Percentiles rank a stretch among this genome's conserved stretches.
phyloP scores from a whole-genome alignment of 2,888 invertebrate species.

The Rotaria socialis region DNA sequence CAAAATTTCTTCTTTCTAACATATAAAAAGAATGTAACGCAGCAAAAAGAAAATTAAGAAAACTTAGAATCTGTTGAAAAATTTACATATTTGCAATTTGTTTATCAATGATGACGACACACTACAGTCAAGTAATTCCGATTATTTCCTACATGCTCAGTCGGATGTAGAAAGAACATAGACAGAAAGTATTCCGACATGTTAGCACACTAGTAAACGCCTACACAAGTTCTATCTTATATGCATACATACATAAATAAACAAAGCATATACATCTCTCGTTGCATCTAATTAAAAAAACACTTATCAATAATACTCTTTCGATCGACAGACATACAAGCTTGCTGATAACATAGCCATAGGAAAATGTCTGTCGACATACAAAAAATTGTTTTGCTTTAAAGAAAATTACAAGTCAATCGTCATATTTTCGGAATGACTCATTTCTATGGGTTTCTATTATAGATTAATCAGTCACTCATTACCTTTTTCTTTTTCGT shows the following conservation, averaged over 20 bases:
- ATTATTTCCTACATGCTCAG: neutral
- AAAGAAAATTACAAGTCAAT: neutral
- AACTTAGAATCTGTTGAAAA: neutral
- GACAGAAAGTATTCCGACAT: neutral
- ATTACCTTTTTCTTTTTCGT: neutral
- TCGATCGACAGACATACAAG: no score
- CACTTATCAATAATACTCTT: no score
- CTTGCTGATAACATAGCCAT: no score
- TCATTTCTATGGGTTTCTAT: no score
- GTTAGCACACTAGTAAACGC: neutral
- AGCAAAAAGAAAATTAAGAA: neutral
- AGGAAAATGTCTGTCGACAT: neutral
- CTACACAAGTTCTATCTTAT: neutral
- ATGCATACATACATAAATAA: no score
- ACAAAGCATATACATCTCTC: no score
- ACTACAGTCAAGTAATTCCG: neutral
- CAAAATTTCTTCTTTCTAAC: neutral
- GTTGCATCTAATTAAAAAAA: no score
- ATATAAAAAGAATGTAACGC: neutral
- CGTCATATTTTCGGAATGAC: neutral
- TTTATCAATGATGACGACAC: neutral
- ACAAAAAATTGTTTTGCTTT: neutral
- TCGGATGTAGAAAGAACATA: neutral
- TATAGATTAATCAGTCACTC: neutral
- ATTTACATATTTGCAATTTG: neutral